Evolutionary conservation across 2,113 vertebrate species (phyloP).

Genomic region (Hippocampus zosterae): DNA sequence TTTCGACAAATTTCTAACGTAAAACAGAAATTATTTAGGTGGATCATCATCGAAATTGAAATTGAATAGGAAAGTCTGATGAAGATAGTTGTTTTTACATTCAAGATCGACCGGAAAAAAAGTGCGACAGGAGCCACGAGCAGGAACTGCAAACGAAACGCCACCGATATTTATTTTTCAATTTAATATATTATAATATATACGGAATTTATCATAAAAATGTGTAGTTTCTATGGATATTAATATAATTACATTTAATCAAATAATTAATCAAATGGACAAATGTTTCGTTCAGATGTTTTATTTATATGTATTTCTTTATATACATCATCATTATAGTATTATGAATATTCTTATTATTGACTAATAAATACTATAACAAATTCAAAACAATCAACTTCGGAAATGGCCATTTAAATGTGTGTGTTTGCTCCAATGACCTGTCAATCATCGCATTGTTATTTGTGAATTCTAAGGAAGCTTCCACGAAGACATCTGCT

Average conservation of each 20-base stretch:
- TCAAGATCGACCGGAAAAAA: no score
- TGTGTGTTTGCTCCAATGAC: conserved; percentile 9
- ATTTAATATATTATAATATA: neutral
- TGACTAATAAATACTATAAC: neutral
- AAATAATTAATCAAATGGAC: neutral
- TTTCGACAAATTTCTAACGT: neutral
- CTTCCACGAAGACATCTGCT: conserved; percentile 33
- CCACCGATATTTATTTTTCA: neutral
- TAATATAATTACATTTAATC: neutral
- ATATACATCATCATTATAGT: neutral
- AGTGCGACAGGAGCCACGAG: no score
- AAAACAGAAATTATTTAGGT: neutral
- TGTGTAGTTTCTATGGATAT: neutral
- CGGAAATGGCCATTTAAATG: neutral
- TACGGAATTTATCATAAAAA: neutral
- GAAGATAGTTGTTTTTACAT: neutral
- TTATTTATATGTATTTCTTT: neutral
- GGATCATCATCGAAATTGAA: neutral
- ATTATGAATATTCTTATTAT: neutral
- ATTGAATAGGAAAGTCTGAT: neutral
- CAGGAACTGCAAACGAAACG: neutral
- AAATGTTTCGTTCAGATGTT: neutral
- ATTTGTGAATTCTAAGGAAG: conserved; percentile 19
- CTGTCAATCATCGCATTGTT: conserved; percentile 39
- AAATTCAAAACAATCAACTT: neutral